These are phyloP conservation scores for Drosophila helvetica DNA, from an alignment of 2,888 invertebrate genomes.

Conservation along the genomic window DNA sequence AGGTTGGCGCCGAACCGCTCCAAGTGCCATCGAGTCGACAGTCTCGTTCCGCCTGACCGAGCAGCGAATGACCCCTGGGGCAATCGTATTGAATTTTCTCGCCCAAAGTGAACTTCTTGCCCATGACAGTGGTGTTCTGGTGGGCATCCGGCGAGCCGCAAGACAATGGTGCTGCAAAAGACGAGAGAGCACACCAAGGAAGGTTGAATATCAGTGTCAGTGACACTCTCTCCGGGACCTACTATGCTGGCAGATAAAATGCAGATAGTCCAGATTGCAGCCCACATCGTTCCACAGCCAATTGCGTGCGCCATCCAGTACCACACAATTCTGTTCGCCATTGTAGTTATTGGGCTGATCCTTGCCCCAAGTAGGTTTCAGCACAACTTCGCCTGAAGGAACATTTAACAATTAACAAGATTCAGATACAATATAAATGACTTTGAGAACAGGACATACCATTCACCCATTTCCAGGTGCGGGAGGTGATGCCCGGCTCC, in stretches of 20 bases:
- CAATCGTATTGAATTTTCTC: constrained; percentile 90
- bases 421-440: too few species aligned
- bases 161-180: constrained; percentile 88
- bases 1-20: constrained; percentile 92
- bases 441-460: constrained; percentile 85
- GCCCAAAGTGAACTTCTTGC: constrained; percentile 88
- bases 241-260: constrained; percentile 97
- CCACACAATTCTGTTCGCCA: constrained; percentile 97
- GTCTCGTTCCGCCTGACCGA: constrained; percentile 88
- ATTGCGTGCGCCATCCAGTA: constrained; percentile 93
- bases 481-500: constrained; percentile 91
- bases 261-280: constrained; percentile 95
- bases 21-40: constrained; percentile 92
- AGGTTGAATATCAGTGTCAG: not conserved
- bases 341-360: constrained; percentile 98
- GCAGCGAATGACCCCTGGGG: constrained; percentile 91
- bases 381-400: constrained; percentile 89
- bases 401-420: too few species aligned
- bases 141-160: constrained; percentile 95
- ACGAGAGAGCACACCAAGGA: not conserved
- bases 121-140: constrained; percentile 92
- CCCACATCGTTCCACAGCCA: constrained; percentile 98
- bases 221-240: constrained; percentile 83
- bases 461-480: constrained; percentile 95
- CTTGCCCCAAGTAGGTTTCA: constrained; percentile 94